Base-by-base conservation (phyloP, 1,140 invertebrate genomes). In the Antheraea mylitta region DNA sequence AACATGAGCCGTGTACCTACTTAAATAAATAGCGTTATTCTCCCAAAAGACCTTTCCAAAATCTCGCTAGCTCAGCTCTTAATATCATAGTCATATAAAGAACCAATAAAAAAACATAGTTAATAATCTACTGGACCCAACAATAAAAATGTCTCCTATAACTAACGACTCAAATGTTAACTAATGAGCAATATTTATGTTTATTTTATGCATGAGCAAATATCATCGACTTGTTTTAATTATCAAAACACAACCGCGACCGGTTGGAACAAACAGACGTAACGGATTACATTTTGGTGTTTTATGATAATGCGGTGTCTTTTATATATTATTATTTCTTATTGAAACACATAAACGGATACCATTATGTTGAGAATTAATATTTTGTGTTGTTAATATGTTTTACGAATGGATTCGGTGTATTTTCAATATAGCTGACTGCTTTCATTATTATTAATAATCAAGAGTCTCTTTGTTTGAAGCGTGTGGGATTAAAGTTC, bases 171-270 rank as follows among this genome's bases (percentile, higher is more conserved):
- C 18, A 63, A 61, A 59, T 37, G 53, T 58, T 58, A 66, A 13
- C 67, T 79, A 79, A 79, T 75, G 72, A 73, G 66, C 63, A 42
- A 72, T 72, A 73, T 83, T 83, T 76, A 86, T 81, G 80, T 71
- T 75, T 75, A 85, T 85, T 82, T 81, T 86, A 87, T 83, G 74
- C 78, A 81, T 82, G 77, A 76, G 78, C 73, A 79, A 83, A 82
- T 85, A 80, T 81, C 64, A 19, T 22, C 19, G 68, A 70, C 59
- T 74, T 67, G 58, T 70, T 70, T 80, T 80, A 78, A 78, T 80
- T 76, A 78, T 69, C 36, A 69, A 67, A 18, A 59, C 53, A 66
- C 18, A 38, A 19, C 53, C 62, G 66, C 18, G 19, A 19, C 53
- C 62, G 66, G 64, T 72, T 65, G 11, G 45, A 53, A 53, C 16